Evolutionary conservation across 2,113 vertebrate genomes (phyloP), one percentile per base, ranked within the genome.

Genomic region (Micronisus gabar): DNA sequence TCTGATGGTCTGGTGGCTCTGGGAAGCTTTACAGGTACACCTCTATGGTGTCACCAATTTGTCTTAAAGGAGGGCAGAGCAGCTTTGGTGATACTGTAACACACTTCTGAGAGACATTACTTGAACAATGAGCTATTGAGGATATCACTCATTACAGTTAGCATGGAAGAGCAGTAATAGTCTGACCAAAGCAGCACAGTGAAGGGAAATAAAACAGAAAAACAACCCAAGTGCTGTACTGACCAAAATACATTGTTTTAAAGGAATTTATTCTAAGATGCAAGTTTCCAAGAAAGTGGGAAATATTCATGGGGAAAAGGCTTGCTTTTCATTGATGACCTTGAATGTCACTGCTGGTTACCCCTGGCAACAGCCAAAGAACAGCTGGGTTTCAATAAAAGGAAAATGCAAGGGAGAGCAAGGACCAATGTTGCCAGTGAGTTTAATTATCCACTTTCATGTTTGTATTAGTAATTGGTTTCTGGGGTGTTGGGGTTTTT

Each of bases 401-500:
- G 65, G 40, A 66, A 88, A 92, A 96, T 43, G 43, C 23, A 47
- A 91, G 68, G 62, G 73, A 85, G 53, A 95, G 41, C 78, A 92
- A 92, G 86, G 79, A 59, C 48, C 78, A 76, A 6, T 53, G 62
- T 38, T 91, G 76, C 26, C 74, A 95, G 90, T 80, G 86, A 88
- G 52, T 93, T 88, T 90, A 72, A 86, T 87, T 82, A 53, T 20
- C 63, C 73, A 74, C 53, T 84, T 67, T 48, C 45, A 80, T 95
- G 76, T 91, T 70, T 82, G 78, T 70, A 75, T 74, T 88, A 96
- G 76, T 89, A 94, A 95, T 67, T 71, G 67, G 32, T 93, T 93
- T 92, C 90, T 92, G 52, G 71, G 59, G 45, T 78, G 68, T 40
- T 85, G 82, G 47, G 5, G 10, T 78, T 74, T 95, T 95, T 81